Evolutionary conservation across 2,888 invertebrate species (phyloP).

Genomic region (Idaea biselata): DNA sequence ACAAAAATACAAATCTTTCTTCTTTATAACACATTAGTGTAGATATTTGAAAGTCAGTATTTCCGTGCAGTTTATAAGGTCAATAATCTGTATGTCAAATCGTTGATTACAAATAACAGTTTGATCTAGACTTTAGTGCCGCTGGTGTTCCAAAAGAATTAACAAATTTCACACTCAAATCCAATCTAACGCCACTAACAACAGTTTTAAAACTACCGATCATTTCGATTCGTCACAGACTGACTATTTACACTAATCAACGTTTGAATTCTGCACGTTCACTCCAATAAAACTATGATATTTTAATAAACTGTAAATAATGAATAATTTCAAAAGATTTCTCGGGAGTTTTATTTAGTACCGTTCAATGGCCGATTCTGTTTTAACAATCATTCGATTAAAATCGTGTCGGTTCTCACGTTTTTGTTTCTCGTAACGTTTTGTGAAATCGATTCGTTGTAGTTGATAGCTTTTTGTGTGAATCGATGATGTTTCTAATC

Average conservation of each 20-base stretch:
- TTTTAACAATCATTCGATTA: slow-evolving; percentile 67
- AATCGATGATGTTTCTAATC: slow-evolving; percentile 29
- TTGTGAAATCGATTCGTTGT: slow-evolving; percentile 63
- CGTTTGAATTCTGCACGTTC: slow-evolving; percentile 36
- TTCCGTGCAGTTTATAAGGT: slow-evolving; percentile 34
- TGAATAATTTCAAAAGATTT: slow-evolving; percentile 37
- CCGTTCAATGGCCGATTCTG: slow-evolving; percentile 62
- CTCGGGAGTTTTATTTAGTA: slow-evolving; percentile 65
- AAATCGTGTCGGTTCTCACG: slow-evolving; percentile 71
- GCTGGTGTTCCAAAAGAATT: slow-evolving; percentile 72
- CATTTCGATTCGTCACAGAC: slow-evolving; percentile 55
- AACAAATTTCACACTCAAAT: slow-evolving; percentile 71
- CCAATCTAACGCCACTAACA: slow-evolving; percentile 58
- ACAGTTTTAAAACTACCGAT: slow-evolving; percentile 51
- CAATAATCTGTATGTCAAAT: slow-evolving; percentile 62
- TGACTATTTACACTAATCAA: slow-evolving; percentile 32
- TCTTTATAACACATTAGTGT: too few relatives aligned
- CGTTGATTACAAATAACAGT: slow-evolving; percentile 67
- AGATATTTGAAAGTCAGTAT: not conserved
- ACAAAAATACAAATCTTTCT: too few relatives aligned
- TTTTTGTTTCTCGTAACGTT: slow-evolving; percentile 69
- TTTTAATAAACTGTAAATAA: slow-evolving; percentile 43
- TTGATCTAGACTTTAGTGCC: slow-evolving; percentile 61
- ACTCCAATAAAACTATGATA: slow-evolving; percentile 25
- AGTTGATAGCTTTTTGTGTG: slow-evolving; percentile 52